Percentiles rank a stretch among this genome's conserved stretches.
Conservation (phyloP, 2,888 invertebrate genomes). For the Dynastes maya region DNA sequence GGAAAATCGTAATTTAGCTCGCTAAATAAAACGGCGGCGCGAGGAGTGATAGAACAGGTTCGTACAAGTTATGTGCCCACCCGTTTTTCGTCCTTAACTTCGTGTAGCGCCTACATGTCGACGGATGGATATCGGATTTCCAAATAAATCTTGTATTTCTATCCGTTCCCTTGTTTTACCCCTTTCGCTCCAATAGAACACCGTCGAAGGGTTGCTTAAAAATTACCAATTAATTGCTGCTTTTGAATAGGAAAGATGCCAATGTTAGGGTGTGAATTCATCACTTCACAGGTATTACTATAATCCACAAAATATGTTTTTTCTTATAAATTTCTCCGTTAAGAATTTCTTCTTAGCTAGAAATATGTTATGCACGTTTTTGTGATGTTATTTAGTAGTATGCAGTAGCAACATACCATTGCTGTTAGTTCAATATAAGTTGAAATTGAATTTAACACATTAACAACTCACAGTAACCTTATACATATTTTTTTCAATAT, state of each 20-base stretch:
- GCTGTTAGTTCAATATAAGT: too few species aligned
- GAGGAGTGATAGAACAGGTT: constrained; percentile 41
- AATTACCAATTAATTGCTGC: constrained; percentile 10
- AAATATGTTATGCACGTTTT: too few species aligned
- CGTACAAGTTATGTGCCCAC: constrained; percentile 19
- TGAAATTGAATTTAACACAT: too few species aligned
- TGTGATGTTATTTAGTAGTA: too few species aligned
- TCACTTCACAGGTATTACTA: too few species aligned
- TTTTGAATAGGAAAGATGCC: background rate
- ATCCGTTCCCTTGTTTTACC: background rate
- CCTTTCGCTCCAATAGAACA: background rate
- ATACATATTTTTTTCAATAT: too few species aligned
- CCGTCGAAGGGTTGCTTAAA: background rate
- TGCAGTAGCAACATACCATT: too few species aligned
- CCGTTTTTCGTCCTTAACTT: constrained; percentile 30
- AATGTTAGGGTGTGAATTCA: too few species aligned
- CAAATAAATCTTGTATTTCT: background rate
- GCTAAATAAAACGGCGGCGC: constrained; percentile 39
- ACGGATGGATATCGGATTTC: constrained; percentile 29
- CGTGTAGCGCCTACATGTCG: constrained; percentile 4
- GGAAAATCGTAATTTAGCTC: constrained; percentile 40
- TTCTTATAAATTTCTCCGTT: too few species aligned
- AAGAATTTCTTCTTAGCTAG: too few species aligned
- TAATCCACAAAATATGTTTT: too few species aligned
- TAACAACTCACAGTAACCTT: too few species aligned